Evolutionary conservation across 2,888 invertebrate genomes (phyloP).

Genomic region (Lithodes maja): DNA sequence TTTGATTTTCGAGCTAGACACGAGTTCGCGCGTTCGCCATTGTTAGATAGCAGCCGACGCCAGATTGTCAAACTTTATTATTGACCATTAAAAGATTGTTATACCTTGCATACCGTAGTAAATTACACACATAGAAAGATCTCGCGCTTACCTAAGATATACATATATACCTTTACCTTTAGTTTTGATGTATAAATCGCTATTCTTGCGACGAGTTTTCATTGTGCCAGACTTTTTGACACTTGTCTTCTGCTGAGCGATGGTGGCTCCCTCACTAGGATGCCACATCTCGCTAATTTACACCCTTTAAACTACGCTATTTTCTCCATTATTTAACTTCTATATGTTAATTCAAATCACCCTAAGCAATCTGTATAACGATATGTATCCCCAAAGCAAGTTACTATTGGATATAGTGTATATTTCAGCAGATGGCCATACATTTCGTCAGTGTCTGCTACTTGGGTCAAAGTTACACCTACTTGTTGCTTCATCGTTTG

Average conservation of each 20-base stretch:
- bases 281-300: neutral
- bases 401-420: neutral
- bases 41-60: slow-evolving; percentile 14
- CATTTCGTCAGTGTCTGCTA: neutral
- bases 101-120: neutral
- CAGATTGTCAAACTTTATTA: slow-evolving; percentile 13
- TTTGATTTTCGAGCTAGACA: neutral
- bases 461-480: neutral
- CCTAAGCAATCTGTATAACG: neutral
- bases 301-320: too few species aligned
- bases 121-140: neutral
- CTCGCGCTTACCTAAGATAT: too few species aligned
- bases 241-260: slow-evolving; percentile 11
- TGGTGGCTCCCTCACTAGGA: neutral
- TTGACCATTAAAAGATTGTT: neutral
- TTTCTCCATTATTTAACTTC: too few species aligned
- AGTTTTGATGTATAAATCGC: neutral
- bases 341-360: neutral
- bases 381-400: neutral
- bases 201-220: slow-evolving; percentile 3
- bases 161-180: neutral
- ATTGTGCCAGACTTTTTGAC: neutral
- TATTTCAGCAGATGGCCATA: neutral
- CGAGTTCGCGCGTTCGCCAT: slow-evolving; percentile 10
- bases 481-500: slow-evolving; percentile 5